Base-by-base conservation (phyloP, 2,797 vertebrate genomes). In the Loriculus beryllinus region DNA sequence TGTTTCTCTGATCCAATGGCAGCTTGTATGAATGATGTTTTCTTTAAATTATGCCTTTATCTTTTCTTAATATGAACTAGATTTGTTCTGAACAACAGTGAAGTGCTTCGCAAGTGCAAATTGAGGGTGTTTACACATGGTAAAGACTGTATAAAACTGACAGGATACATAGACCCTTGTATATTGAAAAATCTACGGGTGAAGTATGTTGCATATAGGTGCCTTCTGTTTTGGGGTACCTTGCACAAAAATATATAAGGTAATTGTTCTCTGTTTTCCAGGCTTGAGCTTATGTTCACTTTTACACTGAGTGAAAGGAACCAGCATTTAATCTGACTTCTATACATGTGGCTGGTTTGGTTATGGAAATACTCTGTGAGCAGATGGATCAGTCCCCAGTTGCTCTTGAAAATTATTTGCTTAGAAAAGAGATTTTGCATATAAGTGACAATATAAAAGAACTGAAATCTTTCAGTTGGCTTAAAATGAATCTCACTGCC, bases 281-380 rank as follows among this genome's bases (percentile, higher is more conserved):
- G 12, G 33, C 82, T 83, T 56, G 42, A 59, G 21, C 7, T 72
- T 83, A 5, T 39, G 18, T 35, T 49, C 63, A 10, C 16, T 88
- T 70, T 77, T 29, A 11, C 3, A 42, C 2, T 15, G 20, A 68
- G 13, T 28, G 39, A 75, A 86, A 68, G 18, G 12, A 51, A 84
- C 17, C 1, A 6, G 1, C 12, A 7, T 47, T 84, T 90, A 33
- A 31, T 13, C n/a, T 71, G 5, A n/a, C 43, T 86, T 88, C 12
- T 33, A 7, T 8, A 28, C 5, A 4, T 0, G 1, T 42, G 33
- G 2, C 31, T 83, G 3, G 60, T 28, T 33, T 42, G 20, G 6
- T 51, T 33, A 18, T 10, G 14, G 49, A 87, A 45, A 37, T 77
- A 48, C 14, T 16, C 68, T 40, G 21, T 23, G 6, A 78, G 42